Percentiles rank a stretch among this genome's conserved stretches.
Evolutionary conservation across 2,113 vertebrate species (phyloP).

Genomic region (Rhombomys opimus): DNA sequence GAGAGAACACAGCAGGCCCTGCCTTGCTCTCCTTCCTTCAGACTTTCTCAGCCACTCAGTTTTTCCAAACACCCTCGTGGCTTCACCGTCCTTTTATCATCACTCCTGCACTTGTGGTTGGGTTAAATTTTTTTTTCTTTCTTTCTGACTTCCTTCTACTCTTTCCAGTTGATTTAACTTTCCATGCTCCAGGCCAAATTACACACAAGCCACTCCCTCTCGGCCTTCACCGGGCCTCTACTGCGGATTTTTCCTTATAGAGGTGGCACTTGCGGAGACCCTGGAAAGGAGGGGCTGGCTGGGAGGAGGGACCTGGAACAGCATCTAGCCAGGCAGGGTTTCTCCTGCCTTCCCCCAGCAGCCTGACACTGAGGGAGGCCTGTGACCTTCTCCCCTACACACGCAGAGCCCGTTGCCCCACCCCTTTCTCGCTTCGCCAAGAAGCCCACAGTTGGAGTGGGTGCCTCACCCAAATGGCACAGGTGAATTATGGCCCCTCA

Average conservation of each 20-base stretch:
- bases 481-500: background rate
- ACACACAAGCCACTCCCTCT: slow-evolving; percentile 18
- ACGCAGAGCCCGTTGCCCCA: accelerated
- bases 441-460: background rate
- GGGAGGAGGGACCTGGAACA: background rate
- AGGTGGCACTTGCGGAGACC: background rate
- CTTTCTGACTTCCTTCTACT: slow-evolving; percentile 67
- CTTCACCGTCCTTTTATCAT: background rate
- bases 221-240: too few relatives aligned
- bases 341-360: background rate
- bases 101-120: background rate
- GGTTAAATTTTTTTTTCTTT: background rate
- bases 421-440: background rate
- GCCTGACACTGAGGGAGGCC: accelerated
- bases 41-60: background rate
- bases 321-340: background rate
- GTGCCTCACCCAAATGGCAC: accelerated
- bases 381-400: accelerated
- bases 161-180: slow-evolving; percentile 73
- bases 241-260: accelerated
- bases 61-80: slow-evolving; percentile 28
- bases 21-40: background rate
- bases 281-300: background rate
- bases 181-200: slow-evolving; percentile 69
- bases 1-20: accelerated